Conservation (phyloP, 2,113 vertebrate genomes). For the Sphyrna mokarran region DNA sequence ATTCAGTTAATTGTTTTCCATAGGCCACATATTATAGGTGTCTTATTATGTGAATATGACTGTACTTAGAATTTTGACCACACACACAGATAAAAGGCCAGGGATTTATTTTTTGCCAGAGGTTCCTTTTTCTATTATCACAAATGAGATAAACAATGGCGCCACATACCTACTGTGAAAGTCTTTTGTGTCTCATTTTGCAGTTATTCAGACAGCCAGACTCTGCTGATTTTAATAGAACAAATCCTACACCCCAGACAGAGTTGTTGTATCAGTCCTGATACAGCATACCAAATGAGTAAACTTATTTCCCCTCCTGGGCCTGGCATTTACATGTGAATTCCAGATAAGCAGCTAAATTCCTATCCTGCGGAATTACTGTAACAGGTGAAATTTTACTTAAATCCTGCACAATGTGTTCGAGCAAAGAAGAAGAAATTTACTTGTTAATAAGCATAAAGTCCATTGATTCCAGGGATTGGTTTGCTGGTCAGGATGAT, state of each 20-base stretch:
- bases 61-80: not conserved
- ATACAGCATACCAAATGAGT: not conserved
- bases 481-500: too few species aligned
- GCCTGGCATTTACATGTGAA: not conserved
- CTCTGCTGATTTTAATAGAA: not conserved
- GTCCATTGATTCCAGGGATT: too few species aligned
- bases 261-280: not conserved
- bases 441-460: not conserved
- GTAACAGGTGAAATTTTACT: not conserved
- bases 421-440: not conserved
- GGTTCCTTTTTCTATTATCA: not conserved
- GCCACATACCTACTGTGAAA: not conserved
- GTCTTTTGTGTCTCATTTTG: not conserved
- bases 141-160: not conserved
- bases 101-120: not conserved
- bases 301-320: not conserved
- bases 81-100: not conserved
- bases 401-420: not conserved
- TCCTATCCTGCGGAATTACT: not conserved
- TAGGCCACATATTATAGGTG: not conserved
- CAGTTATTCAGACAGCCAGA: not conserved
- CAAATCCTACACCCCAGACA: not conserved
- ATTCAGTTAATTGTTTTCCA: not conserved
- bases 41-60: not conserved
- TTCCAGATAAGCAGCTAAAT: not conserved